Conservation (phyloP, 92 coral and sea anemone genomes). For the Palythoa grandis region DNA sequence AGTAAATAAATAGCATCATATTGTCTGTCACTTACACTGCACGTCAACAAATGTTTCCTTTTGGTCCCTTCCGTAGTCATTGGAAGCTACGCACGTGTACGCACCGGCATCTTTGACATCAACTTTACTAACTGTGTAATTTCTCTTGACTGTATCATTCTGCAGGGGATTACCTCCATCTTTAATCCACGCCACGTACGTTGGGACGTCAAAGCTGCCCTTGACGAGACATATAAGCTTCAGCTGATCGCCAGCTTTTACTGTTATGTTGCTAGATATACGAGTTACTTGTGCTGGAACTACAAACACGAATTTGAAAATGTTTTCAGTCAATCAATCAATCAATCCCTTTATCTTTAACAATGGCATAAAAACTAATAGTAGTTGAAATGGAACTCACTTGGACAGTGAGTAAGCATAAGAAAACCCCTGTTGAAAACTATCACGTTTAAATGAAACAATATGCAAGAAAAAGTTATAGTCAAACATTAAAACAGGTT, state of each 20-base stretch:
- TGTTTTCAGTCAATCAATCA: no score
- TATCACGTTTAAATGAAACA: no score
- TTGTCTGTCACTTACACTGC: slow-evolving; percentile 58
- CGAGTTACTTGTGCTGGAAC: slow-evolving; percentile 68
- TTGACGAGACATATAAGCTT: slow-evolving; percentile 55
- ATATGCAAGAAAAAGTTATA: no score
- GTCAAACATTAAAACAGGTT: no score
- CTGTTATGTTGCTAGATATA: slow-evolving; percentile 58
- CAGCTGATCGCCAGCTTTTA: slow-evolving; percentile 48
- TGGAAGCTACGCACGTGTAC: slow-evolving; percentile 80
- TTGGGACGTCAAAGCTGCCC: slow-evolving; percentile 50
- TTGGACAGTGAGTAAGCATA: no score
- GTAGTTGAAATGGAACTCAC: no score
- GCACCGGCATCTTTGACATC: slow-evolving; percentile 61
- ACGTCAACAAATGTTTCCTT: slow-evolving; percentile 58
- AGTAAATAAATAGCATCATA: no score
- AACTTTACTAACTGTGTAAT: slow-evolving; percentile 55
- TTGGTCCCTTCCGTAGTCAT: slow-evolving; percentile 64
- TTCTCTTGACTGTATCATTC: slow-evolving; percentile 42
- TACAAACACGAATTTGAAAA: slow-evolving; percentile 1
- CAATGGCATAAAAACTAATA: neutral
- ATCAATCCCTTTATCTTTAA: neutral
- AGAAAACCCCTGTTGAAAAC: no score
- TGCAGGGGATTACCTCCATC: slow-evolving; percentile 48
- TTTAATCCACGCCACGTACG: slow-evolving; percentile 50